Percentiles rank a stretch among this genome's conserved stretches.
Evolutionary conservation across 1,140 invertebrate genomes (phyloP).

Genomic region (Nasonia longicornis): DNA sequence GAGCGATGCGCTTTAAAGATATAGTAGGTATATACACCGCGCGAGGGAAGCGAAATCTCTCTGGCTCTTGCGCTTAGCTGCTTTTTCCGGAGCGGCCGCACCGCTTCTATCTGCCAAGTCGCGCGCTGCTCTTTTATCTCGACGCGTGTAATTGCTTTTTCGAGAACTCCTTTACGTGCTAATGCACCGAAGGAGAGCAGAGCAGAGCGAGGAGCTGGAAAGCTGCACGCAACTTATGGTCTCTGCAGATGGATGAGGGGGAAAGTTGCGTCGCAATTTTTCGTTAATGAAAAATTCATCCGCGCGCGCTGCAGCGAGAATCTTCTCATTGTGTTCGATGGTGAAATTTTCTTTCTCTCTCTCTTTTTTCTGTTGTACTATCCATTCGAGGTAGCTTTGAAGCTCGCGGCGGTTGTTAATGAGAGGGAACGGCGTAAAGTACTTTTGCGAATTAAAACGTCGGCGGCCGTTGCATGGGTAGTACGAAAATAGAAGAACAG

Average conservation of each 20-base stretch:
- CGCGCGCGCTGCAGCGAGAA: no score
- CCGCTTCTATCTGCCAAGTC: constrained; percentile 14
- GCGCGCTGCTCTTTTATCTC: constrained; percentile 34
- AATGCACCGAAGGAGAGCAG: constrained; percentile 12
- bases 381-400: no score
- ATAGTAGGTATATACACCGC: background rate
- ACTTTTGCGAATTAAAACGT: no score
- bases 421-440: no score
- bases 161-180: constrained; percentile 39
- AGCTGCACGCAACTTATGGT: background rate
- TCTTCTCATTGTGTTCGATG: no score
- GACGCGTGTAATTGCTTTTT: constrained; percentile 33
- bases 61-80: background rate
- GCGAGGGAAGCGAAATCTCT: background rate
- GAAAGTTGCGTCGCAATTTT: background rate
- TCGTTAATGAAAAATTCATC: constrained; percentile 10
- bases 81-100: background rate
- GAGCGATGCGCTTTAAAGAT: constrained; percentile 6
- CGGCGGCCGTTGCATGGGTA: no score
- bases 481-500: no score
- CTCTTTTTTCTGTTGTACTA: no score
- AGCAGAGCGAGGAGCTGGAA: background rate
- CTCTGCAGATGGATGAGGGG: background rate
- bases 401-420: no score
- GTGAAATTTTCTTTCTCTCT: no score